Base-by-base conservation (phyloP, 1,140 invertebrate species). In the Drosophila tani region DNA sequence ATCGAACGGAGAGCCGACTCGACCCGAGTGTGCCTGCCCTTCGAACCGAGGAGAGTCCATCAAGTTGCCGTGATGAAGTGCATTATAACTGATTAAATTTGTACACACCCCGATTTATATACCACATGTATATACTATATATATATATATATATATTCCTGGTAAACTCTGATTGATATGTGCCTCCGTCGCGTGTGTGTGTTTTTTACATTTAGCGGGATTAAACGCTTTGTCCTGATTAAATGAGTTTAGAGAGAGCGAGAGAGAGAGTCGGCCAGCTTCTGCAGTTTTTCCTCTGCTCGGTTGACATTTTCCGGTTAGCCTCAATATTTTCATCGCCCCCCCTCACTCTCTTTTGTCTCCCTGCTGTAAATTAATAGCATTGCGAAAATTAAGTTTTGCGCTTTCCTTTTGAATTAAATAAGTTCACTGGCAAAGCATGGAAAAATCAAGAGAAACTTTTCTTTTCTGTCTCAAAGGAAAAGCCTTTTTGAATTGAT, bases 221-320 rank as follows among this genome's bases (percentile, higher is more conserved):
- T 87, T 88, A 84, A 88, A 84, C 66, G 84, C 73, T 84, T 88
- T 81, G 73, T 75, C 69, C 60, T 83, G 77, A 81, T 88, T 83
- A 83, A 87, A 87, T 87, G 84, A 75, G 76, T 88, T 88, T 66
- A 79, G 56, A 77, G 67, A 77, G 67, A 73, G 27, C 24, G 29
- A 14, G 12, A 38, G 12, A 38, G 35, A 35, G 32, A 27, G 24
- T 32, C 47, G 53, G 21, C 50, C 63, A 74, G 75, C 79, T 69
- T 55, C 55, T 70, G 50, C 43, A 64, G 14, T 63, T 71, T 43
- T 51, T 24, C 47, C 32, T 53, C 19, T 38, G 32, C 32, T 49
- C 11, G 67, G 43, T 69, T 86, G 83, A 76, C 79, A 82, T 82
- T 82, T 82, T 79, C 62, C 49, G 41, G 32, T 35, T 46, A 17